Percentiles rank a stretch among this genome's conserved stretches.
Evolutionary conservation across 1,140 invertebrate genomes (phyloP).

Genomic region (Drosophila lowei): DNA sequence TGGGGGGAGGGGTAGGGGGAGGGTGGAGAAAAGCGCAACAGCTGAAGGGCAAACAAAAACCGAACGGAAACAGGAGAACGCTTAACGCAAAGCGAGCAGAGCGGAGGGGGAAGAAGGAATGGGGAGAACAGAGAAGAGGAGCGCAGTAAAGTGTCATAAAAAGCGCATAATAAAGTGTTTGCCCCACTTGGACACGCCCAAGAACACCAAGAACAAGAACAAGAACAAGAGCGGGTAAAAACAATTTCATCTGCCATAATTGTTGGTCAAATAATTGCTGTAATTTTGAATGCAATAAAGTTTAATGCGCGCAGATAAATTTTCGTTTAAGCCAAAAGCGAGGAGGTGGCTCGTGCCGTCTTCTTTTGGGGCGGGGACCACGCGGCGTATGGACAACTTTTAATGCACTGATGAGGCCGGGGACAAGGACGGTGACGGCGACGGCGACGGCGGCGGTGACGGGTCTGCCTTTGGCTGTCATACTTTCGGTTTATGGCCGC

Average conservation of each 20-base stretch:
- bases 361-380: conserved; percentile 14
- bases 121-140: too few relatives aligned
- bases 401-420: conserved; percentile 35
- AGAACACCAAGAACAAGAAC: not conserved
- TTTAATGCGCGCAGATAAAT: conserved; percentile 76
- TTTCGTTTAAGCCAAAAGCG: conserved; percentile 72
- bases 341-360: conserved; percentile 37
- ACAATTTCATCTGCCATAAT: conserved; percentile 58
- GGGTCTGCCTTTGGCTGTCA: conserved; percentile 40
- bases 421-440: not conserved
- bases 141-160: conserved; percentile 61
- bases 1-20: conserved; percentile 8
- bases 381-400: conserved; percentile 73
- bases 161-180: conserved; percentile 68
- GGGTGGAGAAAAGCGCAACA: conserved; percentile 51
- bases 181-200: conserved; percentile 34
- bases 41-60: conserved; percentile 59
- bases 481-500: conserved; percentile 57
- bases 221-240: conserved; percentile 1
- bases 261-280: conserved; percentile 74
- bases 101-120: not conserved
- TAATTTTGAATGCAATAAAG: conserved; percentile 76
- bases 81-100: conserved; percentile 24
- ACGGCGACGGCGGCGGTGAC: too few relatives aligned
- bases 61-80: conserved; percentile 31